These are phyloP conservation scores for Euphonia xanthogaster DNA, from an alignment of 2,797 vertebrate genomes.

Conservation along the genomic window DNA sequence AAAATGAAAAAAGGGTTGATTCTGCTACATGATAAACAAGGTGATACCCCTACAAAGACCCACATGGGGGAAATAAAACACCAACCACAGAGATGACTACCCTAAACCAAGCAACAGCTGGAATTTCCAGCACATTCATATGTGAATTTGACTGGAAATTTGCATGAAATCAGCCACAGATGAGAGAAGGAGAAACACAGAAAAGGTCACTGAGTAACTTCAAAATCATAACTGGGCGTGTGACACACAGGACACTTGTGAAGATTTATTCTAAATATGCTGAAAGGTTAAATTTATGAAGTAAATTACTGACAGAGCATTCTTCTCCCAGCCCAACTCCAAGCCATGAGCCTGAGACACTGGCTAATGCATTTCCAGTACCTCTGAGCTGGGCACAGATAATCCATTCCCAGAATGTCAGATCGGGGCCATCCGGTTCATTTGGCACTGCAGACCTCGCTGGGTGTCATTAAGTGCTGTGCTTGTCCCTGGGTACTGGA, in stretches of 20 bases:
- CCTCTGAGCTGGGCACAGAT: background rate
- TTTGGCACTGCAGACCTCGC: background rate
- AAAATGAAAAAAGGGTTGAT: background rate
- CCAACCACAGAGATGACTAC: background rate
- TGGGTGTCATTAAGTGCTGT: rapidly evolving
- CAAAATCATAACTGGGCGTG: background rate
- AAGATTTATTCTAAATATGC: background rate
- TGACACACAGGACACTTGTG: background rate
- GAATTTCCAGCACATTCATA: background rate
- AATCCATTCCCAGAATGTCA: background rate
- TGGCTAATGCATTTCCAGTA: background rate
- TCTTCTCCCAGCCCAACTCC: background rate
- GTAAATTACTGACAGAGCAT: background rate
- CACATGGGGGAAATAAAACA: background rate
- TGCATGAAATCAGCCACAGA: background rate
- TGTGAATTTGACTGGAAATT: background rate
- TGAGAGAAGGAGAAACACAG: background rate
- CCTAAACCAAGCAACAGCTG: background rate
- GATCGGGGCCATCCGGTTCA: rapidly evolving
- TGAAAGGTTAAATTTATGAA: background rate
- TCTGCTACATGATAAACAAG: background rate
- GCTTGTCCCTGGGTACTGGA: background rate
- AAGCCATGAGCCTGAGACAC: background rate
- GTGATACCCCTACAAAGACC: background rate
- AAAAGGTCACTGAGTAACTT: background rate